Base-by-base conservation (phyloP, 2,797 vertebrate species). In the Gallinago solitaria region DNA sequence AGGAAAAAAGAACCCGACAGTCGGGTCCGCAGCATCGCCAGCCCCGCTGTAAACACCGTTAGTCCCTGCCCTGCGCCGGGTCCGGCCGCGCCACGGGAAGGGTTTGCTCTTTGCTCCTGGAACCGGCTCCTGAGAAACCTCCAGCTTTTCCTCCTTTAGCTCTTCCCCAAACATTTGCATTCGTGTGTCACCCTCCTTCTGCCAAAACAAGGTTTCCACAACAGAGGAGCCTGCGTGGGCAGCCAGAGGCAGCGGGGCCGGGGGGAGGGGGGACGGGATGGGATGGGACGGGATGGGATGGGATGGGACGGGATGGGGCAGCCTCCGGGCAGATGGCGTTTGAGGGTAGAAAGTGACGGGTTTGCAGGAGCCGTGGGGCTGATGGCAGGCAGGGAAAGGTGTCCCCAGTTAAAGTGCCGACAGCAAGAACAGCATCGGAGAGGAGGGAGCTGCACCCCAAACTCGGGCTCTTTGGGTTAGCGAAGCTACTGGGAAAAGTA, bases 341-440 rank as follows among this genome's bases (percentile, higher is more conserved):
- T 1, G 3, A 0, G 1, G 35, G 13, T 7, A 30, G 32, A 8
- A 10, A 39, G 32, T 2, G 11, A 20, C 5, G 3, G 0, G 19
- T 13, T 11, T 27, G 64, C 35, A 28, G 47, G 53, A 87, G 69
- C 27, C 13, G 1, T 9, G 4, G 2, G n/a, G 37, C 35, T 1
- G 2, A 18, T 2, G 3, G 28, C 85, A 68, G 65, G 18, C 1
- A 0, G 43, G 20, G 73, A 74, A 43, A 18, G 1, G 1, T 1
- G 35, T 4, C 20, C 30, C 17, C 0, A 3, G 43, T 6, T 19
- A 18, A 51, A 92, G 45, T 1, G 24, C 39, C 3, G 1, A 16
- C 19, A 5, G 9, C 0, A 1, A 37, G 37, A 37, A 17, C 1
- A 5, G 47, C 51, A 3, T 1, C 4, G 3, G 51, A 21, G 20